These are phyloP conservation scores for Tapirus terrestris DNA, from an alignment of 2,113 vertebrate genomes.

Conservation along the genomic window DNA sequence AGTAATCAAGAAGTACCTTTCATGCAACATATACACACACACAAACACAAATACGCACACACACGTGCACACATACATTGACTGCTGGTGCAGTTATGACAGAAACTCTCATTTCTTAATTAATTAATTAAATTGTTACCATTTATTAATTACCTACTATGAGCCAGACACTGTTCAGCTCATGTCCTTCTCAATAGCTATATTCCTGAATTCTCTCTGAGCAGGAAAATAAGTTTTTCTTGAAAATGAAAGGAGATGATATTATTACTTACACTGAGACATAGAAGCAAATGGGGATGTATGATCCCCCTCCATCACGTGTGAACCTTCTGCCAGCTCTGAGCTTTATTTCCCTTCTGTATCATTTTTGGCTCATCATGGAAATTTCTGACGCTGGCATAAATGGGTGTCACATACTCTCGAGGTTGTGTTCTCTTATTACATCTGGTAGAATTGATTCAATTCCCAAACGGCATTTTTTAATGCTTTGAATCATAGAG, in stretches of 20 bases:
- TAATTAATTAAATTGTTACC: background rate
- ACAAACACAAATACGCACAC: background rate
- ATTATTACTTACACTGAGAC: background rate
- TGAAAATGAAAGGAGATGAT: background rate
- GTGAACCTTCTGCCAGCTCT: background rate
- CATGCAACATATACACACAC: background rate
- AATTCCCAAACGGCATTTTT: background rate
- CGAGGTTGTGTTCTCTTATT: background rate
- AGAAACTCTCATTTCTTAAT: background rate
- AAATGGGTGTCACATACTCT: background rate
- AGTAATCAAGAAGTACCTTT: background rate
- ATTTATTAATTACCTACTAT: background rate
- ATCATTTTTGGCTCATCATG: background rate
- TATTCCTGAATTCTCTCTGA: background rate
- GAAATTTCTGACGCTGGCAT: background rate
- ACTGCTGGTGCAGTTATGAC: background rate
- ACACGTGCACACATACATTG: background rate
- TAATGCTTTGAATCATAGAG: background rate
- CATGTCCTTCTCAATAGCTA: background rate
- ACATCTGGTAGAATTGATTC: background rate
- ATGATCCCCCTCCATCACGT: background rate
- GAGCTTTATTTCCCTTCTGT: background rate
- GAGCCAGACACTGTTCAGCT: background rate
- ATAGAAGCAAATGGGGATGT: background rate
- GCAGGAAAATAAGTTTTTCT: background rate